Conservation (phyloP, 2,113 vertebrate genomes). For the Otus sunia region DNA sequence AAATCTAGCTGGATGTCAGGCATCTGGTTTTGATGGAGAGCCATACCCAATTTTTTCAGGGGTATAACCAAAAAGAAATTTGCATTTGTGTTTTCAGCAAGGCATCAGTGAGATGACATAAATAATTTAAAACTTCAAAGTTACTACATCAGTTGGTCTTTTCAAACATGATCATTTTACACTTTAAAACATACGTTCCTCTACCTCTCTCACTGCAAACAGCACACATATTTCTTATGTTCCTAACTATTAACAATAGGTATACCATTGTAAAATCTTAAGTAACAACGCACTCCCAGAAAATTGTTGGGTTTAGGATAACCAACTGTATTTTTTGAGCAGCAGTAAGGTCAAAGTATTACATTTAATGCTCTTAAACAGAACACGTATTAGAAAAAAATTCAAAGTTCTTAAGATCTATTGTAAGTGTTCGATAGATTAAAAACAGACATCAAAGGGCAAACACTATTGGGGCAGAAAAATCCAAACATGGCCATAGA, state of each 20-base stretch:
- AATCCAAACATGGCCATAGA: background rate
- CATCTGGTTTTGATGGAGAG: conserved; percentile 53
- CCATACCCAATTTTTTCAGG: conserved; percentile 17
- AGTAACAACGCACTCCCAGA: background rate
- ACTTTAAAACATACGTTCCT: background rate
- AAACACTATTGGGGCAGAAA: background rate
- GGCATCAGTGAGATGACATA: background rate
- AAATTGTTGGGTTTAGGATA: background rate
- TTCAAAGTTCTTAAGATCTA: background rate
- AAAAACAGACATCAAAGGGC: background rate
- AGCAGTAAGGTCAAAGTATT: background rate
- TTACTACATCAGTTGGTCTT: background rate
- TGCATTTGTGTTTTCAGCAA: conserved; percentile 49
- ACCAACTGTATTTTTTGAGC: background rate
- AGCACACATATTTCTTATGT: background rate
- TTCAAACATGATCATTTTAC: background rate
- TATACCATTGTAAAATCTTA: background rate
- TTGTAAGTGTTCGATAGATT: background rate
- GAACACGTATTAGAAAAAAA: background rate
- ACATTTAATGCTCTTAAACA: background rate
- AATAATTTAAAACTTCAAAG: conserved; percentile 47
- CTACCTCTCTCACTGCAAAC: background rate
- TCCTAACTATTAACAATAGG: background rate
- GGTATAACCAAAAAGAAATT: background rate
- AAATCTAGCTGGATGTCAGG: background rate